Conservation (phyloP, 2,888 invertebrate genomes). For the Temnothorax ravouxi region DNA sequence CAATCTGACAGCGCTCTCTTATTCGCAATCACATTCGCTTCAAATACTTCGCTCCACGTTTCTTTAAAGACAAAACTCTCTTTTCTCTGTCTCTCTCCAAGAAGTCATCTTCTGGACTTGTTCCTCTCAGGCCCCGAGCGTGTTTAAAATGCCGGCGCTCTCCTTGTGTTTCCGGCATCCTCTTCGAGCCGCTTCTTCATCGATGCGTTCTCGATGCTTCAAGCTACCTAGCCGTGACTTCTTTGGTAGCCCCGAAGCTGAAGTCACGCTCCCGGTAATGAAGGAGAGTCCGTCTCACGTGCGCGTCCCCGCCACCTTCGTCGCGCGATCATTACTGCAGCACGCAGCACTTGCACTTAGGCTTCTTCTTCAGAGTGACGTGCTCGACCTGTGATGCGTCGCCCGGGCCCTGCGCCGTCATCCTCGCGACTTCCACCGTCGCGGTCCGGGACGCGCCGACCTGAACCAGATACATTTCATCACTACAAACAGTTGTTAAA, state of each 20-base stretch:
- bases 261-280: slow-evolving; percentile 31
- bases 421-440: slow-evolving; percentile 91
- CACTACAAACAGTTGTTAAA: neutral
- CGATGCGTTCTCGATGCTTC: slow-evolving; percentile 21
- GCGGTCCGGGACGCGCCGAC: slow-evolving; percentile 85
- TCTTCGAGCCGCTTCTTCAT: slow-evolving; percentile 34
- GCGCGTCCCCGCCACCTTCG: slow-evolving; percentile 42
- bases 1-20: neutral
- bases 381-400: slow-evolving; percentile 94
- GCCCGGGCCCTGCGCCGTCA: slow-evolving; percentile 91
- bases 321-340: slow-evolving; percentile 90
- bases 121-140: slow-evolving; percentile 2
- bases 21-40: neutral
- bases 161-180: slow-evolving; percentile 7
- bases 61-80: slow-evolving; percentile 19
- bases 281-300: slow-evolving; percentile 37
- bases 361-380: slow-evolving; percentile 97
- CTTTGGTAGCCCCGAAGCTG: slow-evolving; percentile 15
- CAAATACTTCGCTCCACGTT: neutral
- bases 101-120: slow-evolving; percentile 17
- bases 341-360: slow-evolving; percentile 98
- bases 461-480: slow-evolving; percentile 61
- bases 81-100: neutral
- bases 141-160: neutral
- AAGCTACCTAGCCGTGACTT: slow-evolving; percentile 31